These are phyloP conservation scores for Lophius piscatorius DNA, from an alignment of 2,113 vertebrate genomes.

Conservation along the genomic window DNA sequence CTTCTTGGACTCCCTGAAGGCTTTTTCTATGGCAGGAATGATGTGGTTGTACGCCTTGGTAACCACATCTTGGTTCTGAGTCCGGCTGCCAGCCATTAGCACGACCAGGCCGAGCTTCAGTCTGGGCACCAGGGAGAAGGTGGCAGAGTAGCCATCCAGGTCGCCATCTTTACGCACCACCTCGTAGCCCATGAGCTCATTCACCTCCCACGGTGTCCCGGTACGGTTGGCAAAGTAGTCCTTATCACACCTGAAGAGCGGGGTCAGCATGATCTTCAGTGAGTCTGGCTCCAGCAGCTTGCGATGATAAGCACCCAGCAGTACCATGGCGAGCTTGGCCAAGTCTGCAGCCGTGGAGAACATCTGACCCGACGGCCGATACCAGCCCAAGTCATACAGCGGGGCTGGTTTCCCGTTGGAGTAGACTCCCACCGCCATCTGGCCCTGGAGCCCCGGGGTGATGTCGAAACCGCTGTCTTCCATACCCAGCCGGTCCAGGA, in stretches of 20 bases:
- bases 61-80: conserved; percentile 81
- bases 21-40: conserved; percentile 89
- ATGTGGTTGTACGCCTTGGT: conserved; percentile 81
- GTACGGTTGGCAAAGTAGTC: conserved; percentile 91
- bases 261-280: conserved; percentile 88
- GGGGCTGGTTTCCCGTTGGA: conserved; percentile 83
- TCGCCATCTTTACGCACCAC: conserved; percentile 90
- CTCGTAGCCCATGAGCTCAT: conserved; percentile 86
- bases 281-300: conserved; percentile 84
- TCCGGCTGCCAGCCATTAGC: conserved; percentile 88
- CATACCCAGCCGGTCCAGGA: conserved; percentile 89
- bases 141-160: conserved; percentile 90
- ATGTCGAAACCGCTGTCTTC: conserved; percentile 91
- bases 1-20: conserved; percentile 81
- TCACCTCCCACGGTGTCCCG: conserved; percentile 93
- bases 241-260: conserved; percentile 84
- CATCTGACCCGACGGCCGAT: conserved; percentile 94
- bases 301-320: conserved; percentile 84
- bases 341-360: conserved; percentile 90
- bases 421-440: conserved; percentile 90
- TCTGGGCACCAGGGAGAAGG: conserved; percentile 88
- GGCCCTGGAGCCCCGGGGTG: conserved; percentile 75
- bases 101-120: conserved; percentile 89
- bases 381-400: conserved; percentile 94
- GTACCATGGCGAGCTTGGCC: conserved; percentile 89